phyloP scores from a whole-genome alignment of 2,113 vertebrate species.

The Anser brachyrhynchus region DNA sequence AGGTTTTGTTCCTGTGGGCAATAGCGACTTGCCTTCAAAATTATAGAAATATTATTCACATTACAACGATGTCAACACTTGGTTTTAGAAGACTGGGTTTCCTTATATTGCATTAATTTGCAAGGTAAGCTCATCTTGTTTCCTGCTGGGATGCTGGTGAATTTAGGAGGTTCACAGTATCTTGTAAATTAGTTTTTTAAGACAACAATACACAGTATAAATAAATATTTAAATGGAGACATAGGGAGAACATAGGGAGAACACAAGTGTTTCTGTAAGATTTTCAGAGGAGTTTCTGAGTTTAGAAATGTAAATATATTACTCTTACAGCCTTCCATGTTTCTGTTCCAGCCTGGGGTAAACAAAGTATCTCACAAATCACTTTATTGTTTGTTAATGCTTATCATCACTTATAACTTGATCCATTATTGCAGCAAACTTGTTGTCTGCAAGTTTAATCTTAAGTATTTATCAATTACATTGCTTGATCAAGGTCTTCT shows the following conservation, averaged over 20 bases:
- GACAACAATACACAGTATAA: neutral
- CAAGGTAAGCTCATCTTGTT: neutral
- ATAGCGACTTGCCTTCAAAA: neutral
- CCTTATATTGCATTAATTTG: neutral
- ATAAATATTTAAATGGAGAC: neutral
- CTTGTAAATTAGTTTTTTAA: neutral
- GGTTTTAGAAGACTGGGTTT: neutral
- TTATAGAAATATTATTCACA: neutral
- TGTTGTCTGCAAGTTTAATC: neutral
- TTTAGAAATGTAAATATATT: neutral
- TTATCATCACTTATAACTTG: neutral
- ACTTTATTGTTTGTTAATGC: neutral
- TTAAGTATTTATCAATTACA: neutral
- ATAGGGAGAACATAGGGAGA: neutral
- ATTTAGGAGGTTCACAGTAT: conserved; percentile 28
- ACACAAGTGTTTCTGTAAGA: neutral
- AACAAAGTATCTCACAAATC: neutral
- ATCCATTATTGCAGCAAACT: neutral
- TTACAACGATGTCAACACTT: neutral
- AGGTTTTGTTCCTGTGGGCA: neutral
- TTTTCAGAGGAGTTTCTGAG: neutral
- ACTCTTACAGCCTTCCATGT: neutral
- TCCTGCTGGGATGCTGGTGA: conserved; percentile 35
- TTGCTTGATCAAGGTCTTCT: neutral
- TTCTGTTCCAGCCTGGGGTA: neutral